Percentiles rank a stretch among this genome's conserved stretches.
Evolutionary conservation across 2,797 vertebrate genomes (phyloP).

Genomic region (Pyrrhura leucotis): DNA sequence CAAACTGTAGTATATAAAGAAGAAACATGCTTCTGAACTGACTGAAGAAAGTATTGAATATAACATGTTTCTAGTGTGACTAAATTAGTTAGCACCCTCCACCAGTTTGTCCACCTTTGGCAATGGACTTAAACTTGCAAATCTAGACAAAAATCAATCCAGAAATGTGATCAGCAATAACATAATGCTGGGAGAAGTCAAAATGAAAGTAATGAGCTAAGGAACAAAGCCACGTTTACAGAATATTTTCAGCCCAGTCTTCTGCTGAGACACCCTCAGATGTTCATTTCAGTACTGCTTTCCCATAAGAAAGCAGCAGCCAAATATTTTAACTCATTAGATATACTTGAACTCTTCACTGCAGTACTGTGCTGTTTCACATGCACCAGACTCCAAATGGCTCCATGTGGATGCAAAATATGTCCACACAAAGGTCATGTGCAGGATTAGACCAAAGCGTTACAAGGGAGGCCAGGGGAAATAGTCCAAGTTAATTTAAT

Average conservation of each 20-base stretch:
- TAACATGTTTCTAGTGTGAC: neutral
- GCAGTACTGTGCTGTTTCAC: neutral
- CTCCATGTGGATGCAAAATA: slow-evolving; percentile 51
- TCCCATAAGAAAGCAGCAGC: slow-evolving; percentile 59
- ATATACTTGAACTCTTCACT: neutral
- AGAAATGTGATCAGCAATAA: slow-evolving; percentile 18
- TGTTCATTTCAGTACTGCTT: slow-evolving; percentile 53
- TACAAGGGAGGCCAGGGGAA: slow-evolving; percentile 18
- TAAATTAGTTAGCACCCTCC: slow-evolving; percentile 13
- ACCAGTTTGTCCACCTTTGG: neutral
- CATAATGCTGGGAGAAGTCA: neutral
- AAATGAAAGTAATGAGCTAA: slow-evolving; percentile 38
- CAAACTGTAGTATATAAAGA: neutral
- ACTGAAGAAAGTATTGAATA: neutral
- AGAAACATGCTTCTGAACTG: slow-evolving; percentile 24
- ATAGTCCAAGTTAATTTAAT: slow-evolving; percentile 42
- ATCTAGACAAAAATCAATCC: slow-evolving; percentile 12
- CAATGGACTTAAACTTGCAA: neutral
- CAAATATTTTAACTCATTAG: slow-evolving; percentile 66
- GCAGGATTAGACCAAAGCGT: slow-evolving; percentile 32
- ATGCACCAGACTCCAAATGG: neutral
- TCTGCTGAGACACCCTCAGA: slow-evolving; percentile 52
- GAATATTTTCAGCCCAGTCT: slow-evolving; percentile 42
- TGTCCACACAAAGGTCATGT: slow-evolving; percentile 57
- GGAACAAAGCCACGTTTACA: slow-evolving; percentile 57